A percentile compares a stretch with the other conserved stretches of the same genome.
These are phyloP conservation scores for Hucho hucho DNA, from an alignment of 2,113 vertebrate species.

Conservation along the genomic window DNA sequence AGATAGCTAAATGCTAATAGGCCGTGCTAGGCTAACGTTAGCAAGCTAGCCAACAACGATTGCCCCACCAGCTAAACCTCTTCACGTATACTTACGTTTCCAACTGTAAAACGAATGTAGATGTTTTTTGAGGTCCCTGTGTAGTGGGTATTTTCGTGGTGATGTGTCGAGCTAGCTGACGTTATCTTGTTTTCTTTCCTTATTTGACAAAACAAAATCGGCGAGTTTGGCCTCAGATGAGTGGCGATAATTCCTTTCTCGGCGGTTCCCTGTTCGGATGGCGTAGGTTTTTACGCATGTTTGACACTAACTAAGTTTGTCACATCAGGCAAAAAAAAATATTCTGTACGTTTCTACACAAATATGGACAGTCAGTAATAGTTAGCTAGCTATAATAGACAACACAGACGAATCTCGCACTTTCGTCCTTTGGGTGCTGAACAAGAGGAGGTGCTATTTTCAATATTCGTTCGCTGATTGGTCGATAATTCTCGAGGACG, in stretches of 20 bases:
- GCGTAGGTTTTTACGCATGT: conserved; percentile 76
- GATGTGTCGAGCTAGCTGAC: background rate
- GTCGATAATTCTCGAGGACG: conserved; percentile 26
- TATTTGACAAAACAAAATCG: conserved; percentile 68
- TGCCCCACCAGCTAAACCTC: background rate
- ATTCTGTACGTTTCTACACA: conserved; percentile 52
- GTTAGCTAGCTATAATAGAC: conserved; percentile 47
- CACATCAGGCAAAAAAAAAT: conserved; percentile 49
- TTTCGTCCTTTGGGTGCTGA: conserved; percentile 78
- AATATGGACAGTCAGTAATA: conserved; percentile 50
- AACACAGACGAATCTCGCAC: conserved; percentile 67
- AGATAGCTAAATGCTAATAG: background rate
- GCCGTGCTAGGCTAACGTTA: conserved; percentile 3
- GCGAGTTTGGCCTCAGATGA: conserved; percentile 74
- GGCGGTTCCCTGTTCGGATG: conserved; percentile 75
- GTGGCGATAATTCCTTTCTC: conserved; percentile 76
- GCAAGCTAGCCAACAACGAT: conserved; percentile 1
- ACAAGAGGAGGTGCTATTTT: conserved; percentile 71
- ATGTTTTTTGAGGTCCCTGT: conserved; percentile 57
- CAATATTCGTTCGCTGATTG: conserved; percentile 60
- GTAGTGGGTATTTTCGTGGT: conserved; percentile 34
- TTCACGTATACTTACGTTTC: conserved; percentile 68
- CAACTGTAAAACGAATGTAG: conserved; percentile 51
- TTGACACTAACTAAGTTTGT: conserved; percentile 67
- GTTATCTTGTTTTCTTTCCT: conserved; percentile 57